Conservation (phyloP, 2,113 vertebrate genomes). For the Delphinus delphis region DNA sequence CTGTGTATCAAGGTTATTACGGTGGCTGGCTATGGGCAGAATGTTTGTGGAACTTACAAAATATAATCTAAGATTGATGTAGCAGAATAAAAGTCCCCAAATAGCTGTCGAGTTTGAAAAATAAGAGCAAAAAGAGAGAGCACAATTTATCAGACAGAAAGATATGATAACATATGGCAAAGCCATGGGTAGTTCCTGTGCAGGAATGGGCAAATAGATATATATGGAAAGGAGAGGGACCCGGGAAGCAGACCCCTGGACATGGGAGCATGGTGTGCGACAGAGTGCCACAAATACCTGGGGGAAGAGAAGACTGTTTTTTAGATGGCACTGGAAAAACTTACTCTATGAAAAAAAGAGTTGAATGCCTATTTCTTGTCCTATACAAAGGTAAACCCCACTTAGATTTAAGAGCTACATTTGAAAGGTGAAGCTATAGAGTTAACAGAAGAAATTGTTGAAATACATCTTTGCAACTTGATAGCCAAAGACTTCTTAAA, state of each 20-base stretch:
- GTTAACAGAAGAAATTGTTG: not conserved
- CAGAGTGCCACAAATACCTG: fast-evolving
- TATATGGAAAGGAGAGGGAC: not conserved
- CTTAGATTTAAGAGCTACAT: not conserved
- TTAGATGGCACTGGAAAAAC: not conserved
- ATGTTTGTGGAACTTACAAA: not conserved
- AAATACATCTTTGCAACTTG: not conserved
- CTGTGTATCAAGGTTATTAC: not conserved
- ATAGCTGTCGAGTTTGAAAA: not conserved
- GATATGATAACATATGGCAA: not conserved
- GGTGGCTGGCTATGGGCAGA: not conserved
- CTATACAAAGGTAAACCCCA: not conserved
- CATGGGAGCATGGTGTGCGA: not conserved
- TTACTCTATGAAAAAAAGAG: not conserved
- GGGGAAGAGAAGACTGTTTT: not conserved
- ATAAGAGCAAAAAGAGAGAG: not conserved
- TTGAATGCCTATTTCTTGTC: not conserved
- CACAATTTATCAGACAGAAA: not conserved
- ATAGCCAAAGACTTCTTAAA: not conserved
- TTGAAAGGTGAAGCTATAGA: conserved; percentile 24
- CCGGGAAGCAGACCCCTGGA: fast-evolving
- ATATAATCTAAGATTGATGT: not conserved
- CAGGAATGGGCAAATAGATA: not conserved
- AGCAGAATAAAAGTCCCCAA: not conserved
- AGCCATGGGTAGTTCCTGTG: not conserved